Evolutionary conservation across 2,797 vertebrate genomes (phyloP).

Genomic region (Acomys russatus): DNA sequence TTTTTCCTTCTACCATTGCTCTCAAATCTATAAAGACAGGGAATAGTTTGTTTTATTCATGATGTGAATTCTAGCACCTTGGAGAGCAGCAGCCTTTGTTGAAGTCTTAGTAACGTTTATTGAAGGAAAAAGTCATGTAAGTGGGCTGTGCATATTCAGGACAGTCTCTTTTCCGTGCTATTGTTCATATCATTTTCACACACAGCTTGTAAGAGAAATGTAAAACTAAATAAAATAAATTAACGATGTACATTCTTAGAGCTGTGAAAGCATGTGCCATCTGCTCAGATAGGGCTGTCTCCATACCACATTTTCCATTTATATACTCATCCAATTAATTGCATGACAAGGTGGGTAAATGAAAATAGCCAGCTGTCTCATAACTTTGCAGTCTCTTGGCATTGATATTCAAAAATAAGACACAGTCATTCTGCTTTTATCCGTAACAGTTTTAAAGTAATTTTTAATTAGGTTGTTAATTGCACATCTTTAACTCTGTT

Average conservation of each 20-base stretch:
- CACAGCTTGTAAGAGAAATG: not conserved
- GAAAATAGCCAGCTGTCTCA: conserved; percentile 57
- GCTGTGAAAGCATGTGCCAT: conserved; percentile 7
- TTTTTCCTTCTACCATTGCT: not conserved
- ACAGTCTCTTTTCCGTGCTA: not conserved
- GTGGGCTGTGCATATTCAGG: not conserved
- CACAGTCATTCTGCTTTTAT: not conserved
- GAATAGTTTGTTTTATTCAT: not conserved
- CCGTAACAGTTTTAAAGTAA: not conserved
- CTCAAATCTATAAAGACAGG: not conserved
- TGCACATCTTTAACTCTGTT: conserved; percentile 4
- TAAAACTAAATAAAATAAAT: conserved; percentile 58
- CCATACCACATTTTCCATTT: conserved; percentile 45
- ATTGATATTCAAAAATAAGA: conserved; percentile 20
- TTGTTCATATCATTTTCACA: conserved; percentile 25
- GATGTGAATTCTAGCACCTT: not conserved
- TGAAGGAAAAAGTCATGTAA: not conserved
- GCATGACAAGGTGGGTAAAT: conserved; percentile 36
- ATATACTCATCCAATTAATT: conserved; percentile 60
- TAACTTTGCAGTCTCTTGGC: conserved; percentile 44
- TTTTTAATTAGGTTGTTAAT: conserved; percentile 16
- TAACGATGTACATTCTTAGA: conserved; percentile 4
- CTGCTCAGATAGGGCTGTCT: not conserved
- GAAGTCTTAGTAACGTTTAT: not conserved
- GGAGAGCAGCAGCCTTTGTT: not conserved